Percentiles rank a stretch among this genome's conserved stretches.
Evolutionary conservation across 1,140 invertebrate species (phyloP).

Genomic region (Hyles vespertilio): DNA sequence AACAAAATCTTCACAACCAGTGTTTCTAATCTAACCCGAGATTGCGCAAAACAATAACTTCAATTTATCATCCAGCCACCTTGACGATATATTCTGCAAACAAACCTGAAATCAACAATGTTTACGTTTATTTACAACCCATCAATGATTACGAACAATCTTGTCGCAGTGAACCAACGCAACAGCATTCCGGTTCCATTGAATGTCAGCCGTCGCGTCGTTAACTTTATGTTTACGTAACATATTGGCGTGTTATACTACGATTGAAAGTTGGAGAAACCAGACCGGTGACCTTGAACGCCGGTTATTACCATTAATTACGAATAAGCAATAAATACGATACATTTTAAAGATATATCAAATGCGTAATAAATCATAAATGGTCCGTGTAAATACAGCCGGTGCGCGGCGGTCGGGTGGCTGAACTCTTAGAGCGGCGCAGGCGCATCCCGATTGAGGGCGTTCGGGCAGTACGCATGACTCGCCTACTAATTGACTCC

Average conservation of each 20-base stretch:
- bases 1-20: too few relatives aligned
- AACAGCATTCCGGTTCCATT: conserved; percentile 18
- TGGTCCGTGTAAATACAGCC: conserved; percentile 7
- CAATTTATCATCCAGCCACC: too few relatives aligned
- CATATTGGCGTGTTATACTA: conserved; percentile 9
- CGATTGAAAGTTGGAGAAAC: conserved; percentile 16
- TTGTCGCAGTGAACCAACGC: too few relatives aligned
- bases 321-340: background rate
- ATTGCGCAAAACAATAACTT: too few relatives aligned
- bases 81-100: background rate
- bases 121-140: too few relatives aligned
- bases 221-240: conserved; percentile 17
- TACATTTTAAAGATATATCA: conserved; percentile 10
- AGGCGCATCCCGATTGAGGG: conserved; percentile 38
- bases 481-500: conserved; percentile 41
- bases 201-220: conserved; percentile 1
- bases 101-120: too few relatives aligned
- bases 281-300: conserved; percentile 22
- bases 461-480: conserved; percentile 41
- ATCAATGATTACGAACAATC: too few relatives aligned
- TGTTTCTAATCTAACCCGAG: too few relatives aligned
- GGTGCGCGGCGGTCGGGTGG: conserved; percentile 16
- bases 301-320: background rate
- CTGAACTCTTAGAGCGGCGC: conserved; percentile 29
- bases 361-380: conserved; percentile 23